Evolutionary conservation across 2,113 vertebrate genomes (phyloP), one percentile per base, ranked within the genome.

Genomic region (Glaucomys volans): DNA sequence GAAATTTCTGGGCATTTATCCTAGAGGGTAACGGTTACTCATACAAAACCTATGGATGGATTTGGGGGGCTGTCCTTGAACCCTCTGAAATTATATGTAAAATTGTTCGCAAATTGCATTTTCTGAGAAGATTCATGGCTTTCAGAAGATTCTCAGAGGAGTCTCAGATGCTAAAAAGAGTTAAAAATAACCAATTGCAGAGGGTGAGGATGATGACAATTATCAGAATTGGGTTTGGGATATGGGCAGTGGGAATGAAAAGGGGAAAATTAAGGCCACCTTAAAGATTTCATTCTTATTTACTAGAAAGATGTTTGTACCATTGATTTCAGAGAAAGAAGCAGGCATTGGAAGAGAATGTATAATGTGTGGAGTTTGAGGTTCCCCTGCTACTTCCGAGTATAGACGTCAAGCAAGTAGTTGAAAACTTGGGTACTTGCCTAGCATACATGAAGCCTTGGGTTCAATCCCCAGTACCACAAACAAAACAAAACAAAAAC

Each of bases 71-170:
- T 72, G 24, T 66, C 82, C 42, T 69, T 89, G 30, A 88, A 79
- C 26, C n/a, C 40, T 79, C 47, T 88, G 44, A 91, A 91, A 82
- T 97, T 83, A 88, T 24, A 82, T 85, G 52, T 97, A 88, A 84
- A 77, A 85, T 94, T 89, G 18, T 82, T 7, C 90, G 18, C 18
- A 94, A 42, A 76, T 90, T 90, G 28, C 69, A 40, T 91, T 91
- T 97, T 93, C 42, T 96, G 50, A 86, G 66, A 94, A 87, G 50
- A 90, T 71, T 32, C n/a, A 74, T 92, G 59, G 18, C 26, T 96
- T 95, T 57, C 37, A 91, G 57, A 94, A 95, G 50, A 90, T 92
- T 92, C 1, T 93, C 54, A 92, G 18, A 92, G 80, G 42, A 87
- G 24, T 76, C 76, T 83, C 92, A 86, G 69, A 74, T 50, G 30